Evolutionary conservation across 2,113 vertebrate genomes (phyloP).

Genomic region (Amblyornis subalaris): DNA sequence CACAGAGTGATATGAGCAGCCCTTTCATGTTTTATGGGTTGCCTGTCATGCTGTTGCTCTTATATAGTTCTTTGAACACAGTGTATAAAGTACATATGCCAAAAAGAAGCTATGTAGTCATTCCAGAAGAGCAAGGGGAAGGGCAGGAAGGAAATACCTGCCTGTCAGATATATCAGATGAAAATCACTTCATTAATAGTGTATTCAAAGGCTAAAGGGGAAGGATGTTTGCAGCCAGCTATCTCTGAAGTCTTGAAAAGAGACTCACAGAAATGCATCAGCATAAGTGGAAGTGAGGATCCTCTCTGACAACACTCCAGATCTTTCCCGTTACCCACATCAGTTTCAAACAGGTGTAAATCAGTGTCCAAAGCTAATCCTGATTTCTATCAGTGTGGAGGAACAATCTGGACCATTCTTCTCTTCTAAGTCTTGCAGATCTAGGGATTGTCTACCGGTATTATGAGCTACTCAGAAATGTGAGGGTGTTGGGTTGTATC

Average conservation of each 20-base stretch:
- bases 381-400: background rate
- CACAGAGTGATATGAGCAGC: conserved; percentile 14
- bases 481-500: background rate
- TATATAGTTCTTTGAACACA: conserved; percentile 42
- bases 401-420: background rate
- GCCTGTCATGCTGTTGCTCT: conserved; percentile 46
- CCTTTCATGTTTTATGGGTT: conserved; percentile 61
- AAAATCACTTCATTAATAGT: conserved; percentile 33
- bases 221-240: conserved; percentile 20
- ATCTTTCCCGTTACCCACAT: background rate
- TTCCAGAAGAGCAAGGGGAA: conserved; percentile 45
- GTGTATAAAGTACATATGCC: conserved; percentile 25
- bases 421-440: background rate
- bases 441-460: background rate
- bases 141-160: conserved; percentile 63
- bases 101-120: conserved; percentile 50
- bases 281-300: background rate
- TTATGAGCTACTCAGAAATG: background rate
- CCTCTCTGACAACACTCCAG: background rate
- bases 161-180: conserved; percentile 31
- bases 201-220: conserved; percentile 14
- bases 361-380: background rate
- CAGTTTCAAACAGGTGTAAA: background rate
- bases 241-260: background rate
- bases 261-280: background rate